Evolutionary conservation across 64 coral and sea anemone genomes (phyloP).

Genomic region (Porites lutea): DNA sequence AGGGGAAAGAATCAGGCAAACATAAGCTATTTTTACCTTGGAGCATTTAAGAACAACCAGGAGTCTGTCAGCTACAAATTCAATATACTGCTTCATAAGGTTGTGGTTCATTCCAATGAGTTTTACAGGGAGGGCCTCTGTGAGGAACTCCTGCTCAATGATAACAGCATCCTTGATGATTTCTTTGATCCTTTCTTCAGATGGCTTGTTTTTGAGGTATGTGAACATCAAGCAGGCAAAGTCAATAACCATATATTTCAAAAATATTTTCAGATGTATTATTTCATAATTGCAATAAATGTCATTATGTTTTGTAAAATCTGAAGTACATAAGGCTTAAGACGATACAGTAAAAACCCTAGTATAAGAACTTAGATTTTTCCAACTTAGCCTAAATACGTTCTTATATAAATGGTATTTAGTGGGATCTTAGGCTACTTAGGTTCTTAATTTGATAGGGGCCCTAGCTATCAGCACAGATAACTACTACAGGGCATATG

Average conservation of each 20-base stretch:
- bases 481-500: too few relatives aligned
- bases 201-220: constrained; percentile 75
- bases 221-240: constrained; percentile 95
- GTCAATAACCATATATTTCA: constrained; percentile 21
- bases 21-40: constrained; percentile 60
- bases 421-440: too few relatives aligned
- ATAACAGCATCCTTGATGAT: constrained; percentile 92
- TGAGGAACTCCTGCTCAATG: constrained; percentile 94
- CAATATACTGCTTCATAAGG: constrained; percentile 92
- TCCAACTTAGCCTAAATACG: too few relatives aligned
- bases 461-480: too few relatives aligned
- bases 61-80: constrained; percentile 96
- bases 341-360: too few relatives aligned
- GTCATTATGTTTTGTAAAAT: too few relatives aligned
- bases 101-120: constrained; percentile 95
- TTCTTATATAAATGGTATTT: too few relatives aligned
- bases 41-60: constrained; percentile 70
- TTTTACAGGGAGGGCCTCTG: constrained; percentile 78
- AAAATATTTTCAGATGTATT: not conserved
- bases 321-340: too few relatives aligned
- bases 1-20: not conserved
- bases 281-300: not conserved
- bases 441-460: too few relatives aligned
- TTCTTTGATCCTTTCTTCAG: constrained; percentile 66
- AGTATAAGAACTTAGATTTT: too few relatives aligned